Percentiles rank a stretch among this genome's conserved stretches.
Conservation (phyloP, 1,140 invertebrate species). For the Octopus bimaculoides region DNA sequence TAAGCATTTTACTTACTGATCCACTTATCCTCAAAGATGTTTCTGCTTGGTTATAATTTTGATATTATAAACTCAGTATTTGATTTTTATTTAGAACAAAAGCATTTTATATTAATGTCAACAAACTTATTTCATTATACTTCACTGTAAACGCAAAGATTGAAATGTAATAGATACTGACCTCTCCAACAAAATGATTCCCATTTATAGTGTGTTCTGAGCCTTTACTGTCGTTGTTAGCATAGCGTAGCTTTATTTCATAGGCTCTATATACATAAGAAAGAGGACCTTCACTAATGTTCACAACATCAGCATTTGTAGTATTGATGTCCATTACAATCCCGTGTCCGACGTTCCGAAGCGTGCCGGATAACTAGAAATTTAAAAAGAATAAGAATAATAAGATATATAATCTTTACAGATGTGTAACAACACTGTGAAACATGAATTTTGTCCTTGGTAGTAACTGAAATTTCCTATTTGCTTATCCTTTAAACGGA, state of each 20-base stretch:
- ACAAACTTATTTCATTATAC: no score
- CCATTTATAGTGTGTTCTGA: slow-evolving; percentile 86
- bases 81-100: no score
- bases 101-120: no score
- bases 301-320: slow-evolving; percentile 22
- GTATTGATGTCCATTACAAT: slow-evolving; percentile 34
- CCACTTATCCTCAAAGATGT: no score
- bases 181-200: slow-evolving; percentile 49
- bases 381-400: neutral
- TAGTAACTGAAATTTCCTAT: no score
- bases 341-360: slow-evolving; percentile 41
- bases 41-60: no score
- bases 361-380: slow-evolving; percentile 32
- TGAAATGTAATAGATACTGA: slow-evolving; percentile 16
- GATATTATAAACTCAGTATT: no score
- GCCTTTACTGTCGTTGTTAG: slow-evolving; percentile 74
- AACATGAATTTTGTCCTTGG: no score
- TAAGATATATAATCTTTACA: neutral
- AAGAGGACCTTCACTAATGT: slow-evolving; percentile 43
- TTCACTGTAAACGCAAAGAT: neutral
- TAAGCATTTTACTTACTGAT: no score
- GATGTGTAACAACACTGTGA: no score
- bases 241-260: slow-evolving; percentile 80
- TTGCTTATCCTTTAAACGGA: no score
- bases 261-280: slow-evolving; percentile 40